A percentile compares a stretch with the other conserved stretches of the same genome.
Conservation (phyloP, 2,888 invertebrate genomes). For the Schizaphis graminum region DNA sequence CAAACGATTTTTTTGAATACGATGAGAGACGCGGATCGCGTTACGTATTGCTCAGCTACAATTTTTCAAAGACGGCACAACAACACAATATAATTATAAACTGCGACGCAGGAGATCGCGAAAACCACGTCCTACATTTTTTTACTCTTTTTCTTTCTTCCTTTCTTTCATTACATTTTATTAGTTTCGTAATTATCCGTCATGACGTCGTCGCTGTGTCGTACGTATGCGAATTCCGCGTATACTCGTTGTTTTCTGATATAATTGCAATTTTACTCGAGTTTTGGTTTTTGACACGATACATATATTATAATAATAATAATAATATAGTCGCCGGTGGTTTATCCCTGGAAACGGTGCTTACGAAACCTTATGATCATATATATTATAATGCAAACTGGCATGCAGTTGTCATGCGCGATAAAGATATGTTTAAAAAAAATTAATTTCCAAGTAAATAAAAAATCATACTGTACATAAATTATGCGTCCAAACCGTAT, state of each 20-base stretch:
- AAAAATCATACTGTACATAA: neutral
- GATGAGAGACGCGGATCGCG: neutral
- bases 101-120: constrained; percentile 23
- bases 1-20: neutral
- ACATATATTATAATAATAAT: neutral
- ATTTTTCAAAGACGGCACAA: neutral
- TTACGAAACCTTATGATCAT: neutral
- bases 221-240: neutral
- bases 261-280: neutral
- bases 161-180: constrained; percentile 3
- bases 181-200: constrained; percentile 7
- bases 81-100: neutral
- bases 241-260: neutral
- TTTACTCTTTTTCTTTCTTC: neutral
- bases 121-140: constrained; percentile 28
- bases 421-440: neutral
- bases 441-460: neutral
- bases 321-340: neutral
- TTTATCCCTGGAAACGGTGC: neutral
- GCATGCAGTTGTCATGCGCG: constrained; percentile 12
- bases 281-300: neutral
- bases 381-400: neutral
- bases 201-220: neutral
- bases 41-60: constrained; percentile 29
- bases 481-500: neutral